These are phyloP conservation scores for Orthonychiurus folsomi DNA, from an alignment of 2,888 invertebrate genomes.

Conservation along the genomic window DNA sequence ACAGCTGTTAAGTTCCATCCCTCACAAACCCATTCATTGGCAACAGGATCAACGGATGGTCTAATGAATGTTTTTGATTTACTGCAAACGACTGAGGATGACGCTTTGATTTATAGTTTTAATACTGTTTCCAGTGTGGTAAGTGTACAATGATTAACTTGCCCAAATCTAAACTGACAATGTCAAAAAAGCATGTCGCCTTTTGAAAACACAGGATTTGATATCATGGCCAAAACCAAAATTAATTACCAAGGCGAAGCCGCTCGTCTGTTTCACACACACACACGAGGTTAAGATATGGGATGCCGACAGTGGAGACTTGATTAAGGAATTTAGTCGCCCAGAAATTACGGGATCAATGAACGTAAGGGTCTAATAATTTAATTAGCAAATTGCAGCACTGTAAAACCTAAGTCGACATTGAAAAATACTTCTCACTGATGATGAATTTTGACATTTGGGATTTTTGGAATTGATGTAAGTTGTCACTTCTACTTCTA, in stretches of 20 bases:
- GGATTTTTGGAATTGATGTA: too few species aligned
- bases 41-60: slow-evolving; percentile 73
- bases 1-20: slow-evolving; percentile 67
- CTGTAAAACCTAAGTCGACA: too few species aligned
- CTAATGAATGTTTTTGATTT: slow-evolving; percentile 76
- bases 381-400: too few species aligned
- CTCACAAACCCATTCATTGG: slow-evolving; percentile 55
- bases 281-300: slow-evolving; percentile 63
- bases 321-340: slow-evolving; percentile 52
- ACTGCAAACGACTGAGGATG: slow-evolving; percentile 61
- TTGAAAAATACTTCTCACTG: too few species aligned
- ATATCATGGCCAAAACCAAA: slow-evolving; percentile 1
- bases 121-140: slow-evolving; percentile 71
- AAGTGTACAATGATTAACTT: slow-evolving; percentile 35
- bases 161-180: not conserved
- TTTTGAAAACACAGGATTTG: slow-evolving; percentile 5
- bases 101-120: slow-evolving; percentile 64
- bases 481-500: too few species aligned
- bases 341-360: slow-evolving; percentile 51
- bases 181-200: not conserved
- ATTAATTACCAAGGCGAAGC: not conserved
- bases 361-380: slow-evolving; percentile 39
- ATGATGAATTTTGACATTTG: too few species aligned
- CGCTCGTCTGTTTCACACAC: slow-evolving; percentile 55
- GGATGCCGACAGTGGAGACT: slow-evolving; percentile 56